Conservation (phyloP, 2,888 invertebrate species). For the Latrodectus elegans region DNA sequence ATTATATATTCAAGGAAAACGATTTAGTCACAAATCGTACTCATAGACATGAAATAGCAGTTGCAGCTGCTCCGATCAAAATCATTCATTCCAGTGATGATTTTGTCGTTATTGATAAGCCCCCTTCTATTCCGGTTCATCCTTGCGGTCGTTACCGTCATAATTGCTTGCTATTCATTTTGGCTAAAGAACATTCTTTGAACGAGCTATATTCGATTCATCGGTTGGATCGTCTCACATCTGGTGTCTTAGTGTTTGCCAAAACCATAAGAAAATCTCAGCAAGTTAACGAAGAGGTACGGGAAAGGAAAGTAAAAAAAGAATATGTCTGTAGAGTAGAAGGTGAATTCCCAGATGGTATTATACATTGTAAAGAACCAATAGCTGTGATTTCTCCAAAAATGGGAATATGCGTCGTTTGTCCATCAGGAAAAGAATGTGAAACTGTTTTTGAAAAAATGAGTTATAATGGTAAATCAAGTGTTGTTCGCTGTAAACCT, state of each 20-base stretch:
- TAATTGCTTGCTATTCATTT: conserved; percentile 96
- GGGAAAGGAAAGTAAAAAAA: conserved; percentile 92
- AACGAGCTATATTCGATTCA: conserved; percentile 95
- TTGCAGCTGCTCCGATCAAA: conserved; percentile 94
- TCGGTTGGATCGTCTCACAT: conserved; percentile 96
- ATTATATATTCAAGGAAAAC: conserved; percentile 93
- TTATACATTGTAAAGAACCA: conserved; percentile 88
- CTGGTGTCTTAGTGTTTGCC: conserved; percentile 93
- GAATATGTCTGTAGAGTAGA: conserved; percentile 96
- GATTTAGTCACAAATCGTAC: conserved; percentile 90
- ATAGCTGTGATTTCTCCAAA: conserved; percentile 96
- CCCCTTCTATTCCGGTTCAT: conserved; percentile 99
- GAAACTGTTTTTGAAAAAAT: conserved; percentile 93
- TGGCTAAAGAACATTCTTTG: conserved; percentile 95
- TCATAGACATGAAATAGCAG: conserved; percentile 98
- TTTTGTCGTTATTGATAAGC: conserved; percentile 99
- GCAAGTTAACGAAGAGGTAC: conserved; percentile 95
- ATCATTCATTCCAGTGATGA: conserved; percentile 99
- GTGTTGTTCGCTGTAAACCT: conserved; percentile 95
- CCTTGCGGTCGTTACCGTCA: conserved; percentile 98
- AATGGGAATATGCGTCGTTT: conserved; percentile 96
- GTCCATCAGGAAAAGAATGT: conserved; percentile 93
- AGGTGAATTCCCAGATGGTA: conserved; percentile 88
- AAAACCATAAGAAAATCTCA: conserved; percentile 93
- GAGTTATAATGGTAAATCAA: conserved; percentile 90